Evolutionary conservation across 1,140 invertebrate species (phyloP), one percentile per base, ranked within the genome.

Genomic region (Hylyphantes graminicola): DNA sequence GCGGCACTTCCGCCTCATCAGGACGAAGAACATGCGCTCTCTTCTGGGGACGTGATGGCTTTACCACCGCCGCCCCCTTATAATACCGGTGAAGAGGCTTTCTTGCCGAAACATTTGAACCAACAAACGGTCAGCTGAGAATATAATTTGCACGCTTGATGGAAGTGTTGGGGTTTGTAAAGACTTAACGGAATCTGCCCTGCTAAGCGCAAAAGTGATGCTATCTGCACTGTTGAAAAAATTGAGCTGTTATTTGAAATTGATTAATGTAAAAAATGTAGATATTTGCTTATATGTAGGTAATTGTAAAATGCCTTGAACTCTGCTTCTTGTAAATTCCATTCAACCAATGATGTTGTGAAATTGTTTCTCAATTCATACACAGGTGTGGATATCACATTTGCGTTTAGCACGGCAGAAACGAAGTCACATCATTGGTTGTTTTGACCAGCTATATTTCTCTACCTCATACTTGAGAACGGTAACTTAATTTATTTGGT

Each of bases 91-190:
- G 68, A 35, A 48, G 77, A 80, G 54, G 77, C 65, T 7, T 80
- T 80, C 19, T 67, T 80, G 48, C 19, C 77, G 15, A 80, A 55
- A 51, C 77, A 80, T n/a, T 51, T 70, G 67, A 35, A 35, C 35
- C 77, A 80, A 59, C 77, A 80, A 21, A 80, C 77, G 7, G 65
- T 67, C 61, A 80, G 77, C 77, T 80, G 77, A 80, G 65, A 53
- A 48, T 57, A 57, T 15, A 21, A 15, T 50, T 8, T 13, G 11
- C 35, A 12, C 17, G 50, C 15, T 48, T 10, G n/a, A 15, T 11
- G 7, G 7, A 35, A 50, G 50, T 70, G 17, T 51, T 12, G 9
- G 35, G 53, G 13, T 12, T n/a, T 51, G 11, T 17, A 15, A 10
- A 48, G 13, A 15, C 17, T 21, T 13, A 11, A 65, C 64, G 35